Conservation (phyloP, 2,888 invertebrate genomes). For the Agrochola macilenta region DNA sequence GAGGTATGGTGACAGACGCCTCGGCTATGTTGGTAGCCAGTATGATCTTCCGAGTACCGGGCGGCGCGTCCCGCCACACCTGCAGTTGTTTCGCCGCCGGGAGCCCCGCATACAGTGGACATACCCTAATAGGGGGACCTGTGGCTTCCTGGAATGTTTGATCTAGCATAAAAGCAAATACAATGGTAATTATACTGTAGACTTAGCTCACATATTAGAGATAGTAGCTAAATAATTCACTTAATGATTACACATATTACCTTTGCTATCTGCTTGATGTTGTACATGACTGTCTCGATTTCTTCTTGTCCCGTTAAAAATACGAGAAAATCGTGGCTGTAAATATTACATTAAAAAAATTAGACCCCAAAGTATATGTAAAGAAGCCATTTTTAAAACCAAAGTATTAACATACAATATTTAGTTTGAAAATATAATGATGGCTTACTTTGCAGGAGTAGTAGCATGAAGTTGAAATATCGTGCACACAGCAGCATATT, state of each 20-base stretch:
- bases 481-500: constrained; percentile 95
- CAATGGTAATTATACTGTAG: constrained; percentile 49
- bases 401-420: not conserved
- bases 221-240: not conserved
- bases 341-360: constrained; percentile 72
- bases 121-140: constrained; percentile 93
- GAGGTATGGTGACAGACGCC: constrained; percentile 98
- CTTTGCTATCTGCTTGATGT: constrained; percentile 93
- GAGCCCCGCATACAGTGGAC: constrained; percentile 97
- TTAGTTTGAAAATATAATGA: not conserved
- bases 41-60: constrained; percentile 96
- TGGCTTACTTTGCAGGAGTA: constrained; percentile 94
- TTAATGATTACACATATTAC: constrained; percentile 77
- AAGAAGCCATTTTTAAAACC: not conserved
- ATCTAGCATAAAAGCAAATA: constrained; percentile 69
- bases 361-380: not conserved
- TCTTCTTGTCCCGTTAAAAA: constrained; percentile 99
- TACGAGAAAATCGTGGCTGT: constrained; percentile 96
- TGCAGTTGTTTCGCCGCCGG: constrained; percentile 96
- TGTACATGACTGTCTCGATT: constrained; percentile 96
- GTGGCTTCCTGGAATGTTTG: constrained; percentile 87
- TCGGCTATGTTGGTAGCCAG: constrained; percentile 99
- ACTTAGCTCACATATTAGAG: constrained; percentile 4
- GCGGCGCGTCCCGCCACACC: constrained; percentile 94
- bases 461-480: constrained; percentile 97